Base-by-base conservation (phyloP, 2,113 vertebrate species). In the Junco hyemalis region DNA sequence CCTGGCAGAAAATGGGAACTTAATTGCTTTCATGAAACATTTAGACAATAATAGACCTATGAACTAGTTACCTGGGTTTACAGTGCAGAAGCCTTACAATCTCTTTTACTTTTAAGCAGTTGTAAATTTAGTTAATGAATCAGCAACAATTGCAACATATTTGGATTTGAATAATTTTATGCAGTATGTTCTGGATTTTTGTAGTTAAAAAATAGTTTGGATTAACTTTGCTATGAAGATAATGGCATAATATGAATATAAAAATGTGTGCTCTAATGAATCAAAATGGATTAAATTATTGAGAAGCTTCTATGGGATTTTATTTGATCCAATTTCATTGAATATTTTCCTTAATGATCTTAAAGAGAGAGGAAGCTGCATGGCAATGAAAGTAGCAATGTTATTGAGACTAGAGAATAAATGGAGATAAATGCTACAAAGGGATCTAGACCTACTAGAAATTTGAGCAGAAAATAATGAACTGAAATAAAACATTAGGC, bases 11-110 rank as follows among this genome's bases (percentile, higher is more conserved):
- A 93, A 92, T 57, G 85, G 88, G 45, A 92, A 73, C 45, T 83
- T 88, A 92, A 92, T 96, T 95, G 86, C 76, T 94, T 93, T 88
- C 81, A 65, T 77, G 90, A 96, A 95, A 74, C 83, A 83, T 92
- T 92, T 84, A 89, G 77, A 86, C 69, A 91, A 92, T 93, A 89
- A 93, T 83, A 96, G 82, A 93, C 82, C 44, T 86, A 56, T 63
- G 74, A 95, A 91, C 84, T 77, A 92, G 79, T 85, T 95, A 90
- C 81, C 64, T 88, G 79, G 65, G 72, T 86, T 93, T 86, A 82
- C 51, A 88, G 79, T 33, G 33, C 63, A 78, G 31, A 66, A 80
- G 40, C 24, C 76, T 81, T 92, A 61, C 38, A 74, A 85, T 80
- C 70, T 47, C 12, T 0, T 74, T 93, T 86, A 47, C 76, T 93